Evolutionary conservation across 2,888 invertebrate genomes (phyloP).

Genomic region (Catocala sponsa): DNA sequence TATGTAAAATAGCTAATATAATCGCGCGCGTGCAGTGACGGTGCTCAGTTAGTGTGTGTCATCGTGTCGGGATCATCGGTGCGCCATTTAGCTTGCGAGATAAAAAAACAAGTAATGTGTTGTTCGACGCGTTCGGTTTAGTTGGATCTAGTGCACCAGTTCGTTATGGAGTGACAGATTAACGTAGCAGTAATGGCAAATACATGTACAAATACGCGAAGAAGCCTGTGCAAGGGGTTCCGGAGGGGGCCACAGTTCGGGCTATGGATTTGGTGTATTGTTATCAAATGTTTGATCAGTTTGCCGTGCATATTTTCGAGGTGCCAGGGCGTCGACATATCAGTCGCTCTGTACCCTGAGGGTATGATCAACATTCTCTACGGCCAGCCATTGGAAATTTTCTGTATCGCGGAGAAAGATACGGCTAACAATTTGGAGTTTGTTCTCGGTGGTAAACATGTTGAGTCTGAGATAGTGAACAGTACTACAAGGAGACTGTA

Average conservation of each 20-base stretch:
- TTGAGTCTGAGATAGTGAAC: conserved; percentile 87
- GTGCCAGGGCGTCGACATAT: conserved; percentile 67
- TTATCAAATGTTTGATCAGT: conserved; percentile 71
- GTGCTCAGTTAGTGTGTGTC: conserved; percentile 78
- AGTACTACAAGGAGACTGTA: conserved; percentile 89
- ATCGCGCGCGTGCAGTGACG: conserved; percentile 54
- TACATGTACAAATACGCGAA: conserved; percentile 62
- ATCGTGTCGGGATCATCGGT: conserved; percentile 76
- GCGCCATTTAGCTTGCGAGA: conserved; percentile 79
- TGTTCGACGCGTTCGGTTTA: conserved; percentile 63
- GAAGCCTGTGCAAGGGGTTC: conserved; percentile 69
- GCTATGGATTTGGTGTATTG: conserved; percentile 76
- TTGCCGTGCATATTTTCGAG: conserved; percentile 73
- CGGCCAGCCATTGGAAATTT: conserved; percentile 89
- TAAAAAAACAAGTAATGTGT: conserved; percentile 77
- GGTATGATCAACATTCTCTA: conserved; percentile 88
- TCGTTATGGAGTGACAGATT: conserved; percentile 76
- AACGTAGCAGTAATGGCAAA: conserved; percentile 72
- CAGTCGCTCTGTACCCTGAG: conserved; percentile 81
- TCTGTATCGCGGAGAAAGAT: conserved; percentile 87
- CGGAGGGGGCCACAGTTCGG: conserved; percentile 68
- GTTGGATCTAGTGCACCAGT: conserved; percentile 62
- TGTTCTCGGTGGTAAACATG: conserved; percentile 45
- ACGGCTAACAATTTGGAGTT: conserved; percentile 82
- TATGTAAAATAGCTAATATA: conserved; percentile 52